Evolutionary conservation across 1,140 invertebrate species (phyloP).

Genomic region (Macrostomum lignano): DNA sequence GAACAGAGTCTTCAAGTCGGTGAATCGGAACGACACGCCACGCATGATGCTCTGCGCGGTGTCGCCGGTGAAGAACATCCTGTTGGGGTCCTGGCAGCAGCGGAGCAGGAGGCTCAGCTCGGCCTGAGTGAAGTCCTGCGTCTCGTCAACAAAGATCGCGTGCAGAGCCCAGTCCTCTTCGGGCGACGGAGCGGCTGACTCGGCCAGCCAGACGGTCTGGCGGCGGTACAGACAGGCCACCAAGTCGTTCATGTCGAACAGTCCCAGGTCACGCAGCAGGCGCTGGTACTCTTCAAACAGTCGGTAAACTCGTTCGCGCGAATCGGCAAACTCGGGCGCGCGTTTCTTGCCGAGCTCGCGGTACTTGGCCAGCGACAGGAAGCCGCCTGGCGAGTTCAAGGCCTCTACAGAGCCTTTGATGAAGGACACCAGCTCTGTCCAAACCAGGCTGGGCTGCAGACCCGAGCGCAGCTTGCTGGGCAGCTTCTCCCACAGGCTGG

Average conservation of each 20-base stretch:
- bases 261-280: slow-evolving; percentile 10
- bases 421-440: slow-evolving; percentile 18
- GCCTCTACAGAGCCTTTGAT: slow-evolving; percentile 17
- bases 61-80: slow-evolving; percentile 21
- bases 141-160: slow-evolving; percentile 20
- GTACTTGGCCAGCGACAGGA: slow-evolving; percentile 11
- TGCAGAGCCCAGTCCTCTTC: slow-evolving; percentile 13
- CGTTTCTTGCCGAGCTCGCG: slow-evolving; percentile 12
- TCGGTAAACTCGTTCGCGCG: slow-evolving; percentile 12
- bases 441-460: slow-evolving; percentile 14
- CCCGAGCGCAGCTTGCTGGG: slow-evolving; percentile 10
- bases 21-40: slow-evolving; percentile 18
- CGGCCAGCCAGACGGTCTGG: no score
- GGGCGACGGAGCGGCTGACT: slow-evolving; percentile 1
- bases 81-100: slow-evolving; percentile 15
- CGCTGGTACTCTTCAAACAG: slow-evolving; percentile 10
- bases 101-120: slow-evolving; percentile 16
- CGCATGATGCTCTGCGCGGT: slow-evolving; percentile 23
- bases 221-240: slow-evolving; percentile 6
- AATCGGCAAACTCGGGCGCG: slow-evolving; percentile 15
- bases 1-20: slow-evolving; percentile 16
- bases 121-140: slow-evolving; percentile 21
- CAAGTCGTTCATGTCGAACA: slow-evolving; percentile 16
- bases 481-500: slow-evolving; percentile 14
- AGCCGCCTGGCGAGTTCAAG: slow-evolving; percentile 10